Percentiles rank a stretch among this genome's conserved stretches.
These are phyloP conservation scores for Sebastes alutus DNA, from an alignment of 2,797 vertebrate genomes.

Conservation along the genomic window DNA sequence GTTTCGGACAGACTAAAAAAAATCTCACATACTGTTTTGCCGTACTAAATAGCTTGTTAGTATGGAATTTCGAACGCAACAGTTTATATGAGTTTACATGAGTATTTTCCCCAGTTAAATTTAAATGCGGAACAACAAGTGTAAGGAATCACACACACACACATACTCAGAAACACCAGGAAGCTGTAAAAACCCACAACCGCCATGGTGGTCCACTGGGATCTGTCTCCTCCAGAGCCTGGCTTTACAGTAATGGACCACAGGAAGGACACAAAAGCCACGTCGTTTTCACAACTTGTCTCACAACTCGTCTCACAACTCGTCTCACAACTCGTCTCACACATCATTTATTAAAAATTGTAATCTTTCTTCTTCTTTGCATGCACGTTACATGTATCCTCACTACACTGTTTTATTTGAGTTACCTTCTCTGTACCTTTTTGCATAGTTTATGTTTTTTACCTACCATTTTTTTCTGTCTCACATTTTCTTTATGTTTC, in stretches of 20 bases:
- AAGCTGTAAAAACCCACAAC: slow-evolving; percentile 59
- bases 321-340: not conserved
- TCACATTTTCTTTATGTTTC: not conserved
- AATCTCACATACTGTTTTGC: too few species aligned
- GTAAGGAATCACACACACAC: not conserved
- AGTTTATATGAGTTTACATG: not conserved
- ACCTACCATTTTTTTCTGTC: not conserved
- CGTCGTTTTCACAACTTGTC: slow-evolving; percentile 21
- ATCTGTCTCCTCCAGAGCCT: slow-evolving; percentile 39
- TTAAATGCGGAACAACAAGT: not conserved
- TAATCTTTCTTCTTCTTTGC: not conserved
- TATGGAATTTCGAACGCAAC: too few species aligned
- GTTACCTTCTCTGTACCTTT: not conserved
- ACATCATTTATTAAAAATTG: not conserved
- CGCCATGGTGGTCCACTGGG: slow-evolving; percentile 56
- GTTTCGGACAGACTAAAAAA: too few species aligned
- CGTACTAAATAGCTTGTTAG: too few species aligned
- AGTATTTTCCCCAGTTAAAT: not conserved
- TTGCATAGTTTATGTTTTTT: not conserved
- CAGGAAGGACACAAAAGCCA: slow-evolving; percentile 52
- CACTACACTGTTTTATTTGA: not conserved
- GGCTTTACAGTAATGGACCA: slow-evolving; percentile 63
- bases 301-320: not conserved
- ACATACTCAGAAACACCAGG: slow-evolving; percentile 37
- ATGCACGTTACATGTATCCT: not conserved